Percentiles rank a stretch among this genome's conserved stretches.
These are phyloP conservation scores for Apostichopus californicus DNA, from an alignment of 35 echinoderm and acorn worm genomes.

Conservation along the genomic window DNA sequence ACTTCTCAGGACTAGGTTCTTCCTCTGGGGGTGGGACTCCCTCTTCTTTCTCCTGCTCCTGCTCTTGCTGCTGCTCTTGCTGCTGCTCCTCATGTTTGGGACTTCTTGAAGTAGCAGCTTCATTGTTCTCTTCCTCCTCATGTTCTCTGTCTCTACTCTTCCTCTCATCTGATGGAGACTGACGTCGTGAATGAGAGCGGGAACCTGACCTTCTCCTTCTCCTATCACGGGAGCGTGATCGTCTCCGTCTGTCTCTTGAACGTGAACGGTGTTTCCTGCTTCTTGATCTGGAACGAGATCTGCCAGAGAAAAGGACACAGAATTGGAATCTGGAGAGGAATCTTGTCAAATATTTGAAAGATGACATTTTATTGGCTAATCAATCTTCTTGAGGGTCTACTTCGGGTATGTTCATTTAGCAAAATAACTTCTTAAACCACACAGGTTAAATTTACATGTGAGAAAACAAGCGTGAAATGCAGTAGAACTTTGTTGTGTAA, in stretches of 20 bases:
- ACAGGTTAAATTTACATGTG: too few species aligned
- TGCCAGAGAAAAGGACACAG: background rate
- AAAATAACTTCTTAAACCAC: too few species aligned
- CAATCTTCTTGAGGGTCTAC: too few species aligned
- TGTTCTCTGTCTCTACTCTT: constrained; percentile 12
- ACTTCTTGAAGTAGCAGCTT: background rate
- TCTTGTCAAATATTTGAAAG: too few species aligned
- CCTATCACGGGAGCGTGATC: constrained; percentile 59
- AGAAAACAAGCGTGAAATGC: too few species aligned
- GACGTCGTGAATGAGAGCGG: background rate
- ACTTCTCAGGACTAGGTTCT: constrained; percentile 33
- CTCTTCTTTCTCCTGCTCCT: background rate
- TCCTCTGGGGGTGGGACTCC: background rate
- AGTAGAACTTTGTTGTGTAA: too few species aligned
- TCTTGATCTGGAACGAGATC: constrained; percentile 27
- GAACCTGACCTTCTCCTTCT: constrained; percentile 32
- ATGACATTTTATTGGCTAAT: too few species aligned
- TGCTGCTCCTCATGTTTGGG: background rate
- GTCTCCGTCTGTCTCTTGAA: constrained; percentile 52
- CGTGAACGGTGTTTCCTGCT: constrained; percentile 30
- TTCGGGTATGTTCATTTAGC: too few species aligned
- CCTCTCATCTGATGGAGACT: constrained; percentile 20
- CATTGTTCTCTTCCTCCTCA: constrained; percentile 11
- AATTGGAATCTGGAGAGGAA: too few species aligned
- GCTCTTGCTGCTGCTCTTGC: background rate